Evolutionary conservation across 2,888 invertebrate species (phyloP).

Genomic region (Volucella zonaria): DNA sequence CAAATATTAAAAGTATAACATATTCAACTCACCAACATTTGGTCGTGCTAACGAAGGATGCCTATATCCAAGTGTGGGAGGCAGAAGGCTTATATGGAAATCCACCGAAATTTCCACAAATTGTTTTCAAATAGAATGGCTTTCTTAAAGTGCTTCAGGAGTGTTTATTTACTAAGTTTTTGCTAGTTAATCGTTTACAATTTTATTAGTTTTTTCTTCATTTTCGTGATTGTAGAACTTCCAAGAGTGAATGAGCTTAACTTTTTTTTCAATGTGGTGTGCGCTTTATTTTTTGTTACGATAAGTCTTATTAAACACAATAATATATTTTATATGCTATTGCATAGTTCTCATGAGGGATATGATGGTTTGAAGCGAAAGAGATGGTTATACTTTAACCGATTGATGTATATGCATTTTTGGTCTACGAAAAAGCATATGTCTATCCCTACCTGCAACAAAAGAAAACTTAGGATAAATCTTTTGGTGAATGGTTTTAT

Average conservation of each 20-base stretch:
- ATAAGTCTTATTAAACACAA: slow-evolving; percentile 31
- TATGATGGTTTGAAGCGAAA: no score
- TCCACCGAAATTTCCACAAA: slow-evolving; percentile 82
- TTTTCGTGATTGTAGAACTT: slow-evolving; percentile 40
- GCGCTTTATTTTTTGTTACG: slow-evolving; percentile 29
- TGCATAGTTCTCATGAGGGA: no score
- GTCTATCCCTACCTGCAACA: no score
- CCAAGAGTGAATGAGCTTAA: slow-evolving; percentile 43
- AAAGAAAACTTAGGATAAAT: no score
- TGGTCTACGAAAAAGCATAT: no score
- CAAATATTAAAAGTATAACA: slow-evolving; percentile 80
- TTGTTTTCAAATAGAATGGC: slow-evolving; percentile 79
- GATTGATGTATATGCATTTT: no score
- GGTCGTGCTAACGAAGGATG: slow-evolving; percentile 81
- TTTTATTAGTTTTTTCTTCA: slow-evolving; percentile 12
- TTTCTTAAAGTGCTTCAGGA: slow-evolving; percentile 47
- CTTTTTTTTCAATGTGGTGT: slow-evolving; percentile 36
- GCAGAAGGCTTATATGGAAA: slow-evolving; percentile 81
- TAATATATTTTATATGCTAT: slow-evolving; percentile 61
- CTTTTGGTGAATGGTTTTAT: no score
- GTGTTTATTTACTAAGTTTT: slow-evolving; percentile 9
- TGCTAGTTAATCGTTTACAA: slow-evolving; percentile 6
- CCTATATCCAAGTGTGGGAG: slow-evolving; percentile 82
- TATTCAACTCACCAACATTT: slow-evolving; percentile 82
- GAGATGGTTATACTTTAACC: no score